Evolutionary conservation across 2,113 vertebrate species (phyloP), one percentile per base, ranked within the genome.

Genomic region (Psittacara wagleri): DNA sequence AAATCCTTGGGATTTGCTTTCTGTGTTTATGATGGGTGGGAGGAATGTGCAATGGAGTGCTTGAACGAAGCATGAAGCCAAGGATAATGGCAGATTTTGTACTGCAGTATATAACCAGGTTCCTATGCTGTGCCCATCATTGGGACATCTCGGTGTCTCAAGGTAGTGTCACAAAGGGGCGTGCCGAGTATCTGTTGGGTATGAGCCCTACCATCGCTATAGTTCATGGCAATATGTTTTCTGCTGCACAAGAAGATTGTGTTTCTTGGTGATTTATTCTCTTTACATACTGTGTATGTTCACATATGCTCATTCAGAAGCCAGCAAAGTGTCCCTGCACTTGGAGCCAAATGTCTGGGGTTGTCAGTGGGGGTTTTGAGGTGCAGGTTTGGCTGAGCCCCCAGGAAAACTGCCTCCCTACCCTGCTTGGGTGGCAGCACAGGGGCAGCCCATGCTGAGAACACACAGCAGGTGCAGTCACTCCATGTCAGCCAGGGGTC

Each of bases 221-320:
- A 4, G 1, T 3, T 63, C 22, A 3, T 22, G 55, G 4, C 20
- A 57, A 37, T 10, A 7, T 1, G 0, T 31, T 44, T 67, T 59
- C 73, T 16, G 24, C 27, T 27, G 19, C 33, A 0, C 2, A 11
- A 6, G 3, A 6, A 31, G 17, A 2, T 5, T 1, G 4, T 1
- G 33, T 13, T 16, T 59, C 52, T 67, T 12, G 29, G 29, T 49
- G 48, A 27, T 77, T 76, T 43, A 11, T 8, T 55, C 48, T 59
- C 59, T 59, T 57, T n/a, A 5, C 62, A 23, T 17, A 7, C 28
- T 8, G 1, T 6, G 5, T 9, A 1, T 4, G 22, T 10, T 83
- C 35, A 2, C 23, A 7, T 1, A 2, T 1, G 0, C 0, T 0
- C 17, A 0, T 54, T 57, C 15, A 31, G 4, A 8, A 70, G 55